Percentiles rank a stretch among this genome's conserved stretches.
These are phyloP conservation scores for Lipotes vexillifer DNA, from an alignment of 2,113 vertebrate species.

Conservation along the genomic window DNA sequence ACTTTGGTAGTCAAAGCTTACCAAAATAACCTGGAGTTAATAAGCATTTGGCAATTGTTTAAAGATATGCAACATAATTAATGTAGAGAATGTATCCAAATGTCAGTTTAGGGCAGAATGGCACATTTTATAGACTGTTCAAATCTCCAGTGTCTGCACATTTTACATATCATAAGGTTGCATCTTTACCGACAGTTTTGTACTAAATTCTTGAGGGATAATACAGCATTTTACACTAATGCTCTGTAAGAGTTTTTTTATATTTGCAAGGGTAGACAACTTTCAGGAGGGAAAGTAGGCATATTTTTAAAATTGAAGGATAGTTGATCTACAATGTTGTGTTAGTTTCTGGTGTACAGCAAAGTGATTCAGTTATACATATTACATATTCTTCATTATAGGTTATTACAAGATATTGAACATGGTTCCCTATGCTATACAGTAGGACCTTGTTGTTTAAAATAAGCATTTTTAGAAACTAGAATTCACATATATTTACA, in stretches of 20 bases:
- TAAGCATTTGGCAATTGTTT: neutral
- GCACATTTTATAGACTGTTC: neutral
- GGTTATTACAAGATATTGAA: neutral
- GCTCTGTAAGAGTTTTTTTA: neutral
- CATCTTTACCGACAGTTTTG: neutral
- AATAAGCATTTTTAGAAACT: constrained; percentile 18
- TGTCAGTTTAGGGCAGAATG: neutral
- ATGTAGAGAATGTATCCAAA: neutral
- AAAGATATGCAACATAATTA: neutral
- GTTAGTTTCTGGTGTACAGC: neutral
- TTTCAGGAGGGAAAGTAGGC: neutral
- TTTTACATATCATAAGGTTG: neutral
- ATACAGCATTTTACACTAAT: neutral
- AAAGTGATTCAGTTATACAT: neutral
- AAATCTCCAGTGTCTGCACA: neutral
- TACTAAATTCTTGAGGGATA: neutral
- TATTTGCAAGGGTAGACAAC: neutral
- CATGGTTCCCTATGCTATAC: neutral
- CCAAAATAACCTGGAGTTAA: neutral
- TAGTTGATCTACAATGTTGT: neutral
- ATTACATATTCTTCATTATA: neutral
- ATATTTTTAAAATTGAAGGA: neutral
- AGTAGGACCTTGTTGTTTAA: neutral
- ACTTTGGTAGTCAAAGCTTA: neutral
- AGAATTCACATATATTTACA: constrained; percentile 64